A percentile compares a stretch with the other conserved stretches of the same genome.
Conservation (phyloP, 2,113 vertebrate genomes). For the Todiramphus chloris region DNA sequence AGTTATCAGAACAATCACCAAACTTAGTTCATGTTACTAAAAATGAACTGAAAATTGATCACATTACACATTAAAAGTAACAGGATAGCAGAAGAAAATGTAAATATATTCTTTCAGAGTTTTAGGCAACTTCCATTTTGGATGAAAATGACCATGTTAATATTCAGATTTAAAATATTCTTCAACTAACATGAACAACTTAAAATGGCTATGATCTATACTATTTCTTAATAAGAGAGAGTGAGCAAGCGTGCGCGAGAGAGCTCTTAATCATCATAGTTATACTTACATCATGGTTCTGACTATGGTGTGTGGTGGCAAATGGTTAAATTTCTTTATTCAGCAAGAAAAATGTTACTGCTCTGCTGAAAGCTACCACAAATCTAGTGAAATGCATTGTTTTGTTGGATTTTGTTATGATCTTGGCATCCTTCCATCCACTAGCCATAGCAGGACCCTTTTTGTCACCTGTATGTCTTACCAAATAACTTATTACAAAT, state of each 20-base stretch:
- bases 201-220: conserved; percentile 53
- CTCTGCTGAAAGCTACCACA: conserved; percentile 68
- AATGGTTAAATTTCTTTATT: conserved; percentile 57
- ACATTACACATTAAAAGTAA: conserved; percentile 57
- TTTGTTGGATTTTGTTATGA: conserved; percentile 65
- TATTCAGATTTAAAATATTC: conserved; percentile 58
- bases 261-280: conserved; percentile 64
- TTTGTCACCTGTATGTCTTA: conserved; percentile 68
- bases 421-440: conserved; percentile 71
- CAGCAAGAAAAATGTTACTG: conserved; percentile 31
- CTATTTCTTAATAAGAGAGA: conserved; percentile 30
- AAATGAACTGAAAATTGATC: conserved; percentile 73
- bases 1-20: conserved; percentile 89
- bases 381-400: conserved; percentile 57
- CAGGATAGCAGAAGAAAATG: conserved; percentile 59
- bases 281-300: conserved; percentile 63
- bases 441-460: conserved; percentile 68
- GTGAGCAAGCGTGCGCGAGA: background rate
- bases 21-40: conserved; percentile 86
- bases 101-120: conserved; percentile 38
- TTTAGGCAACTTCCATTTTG: conserved; percentile 63
- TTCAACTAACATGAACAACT: conserved; percentile 59
- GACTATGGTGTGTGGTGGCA: conserved; percentile 73
- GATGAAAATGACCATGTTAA: conserved; percentile 50
- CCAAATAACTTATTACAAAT: conserved; percentile 28